Base-by-base conservation (phyloP, 2,113 vertebrate species). In the Channa argus region DNA sequence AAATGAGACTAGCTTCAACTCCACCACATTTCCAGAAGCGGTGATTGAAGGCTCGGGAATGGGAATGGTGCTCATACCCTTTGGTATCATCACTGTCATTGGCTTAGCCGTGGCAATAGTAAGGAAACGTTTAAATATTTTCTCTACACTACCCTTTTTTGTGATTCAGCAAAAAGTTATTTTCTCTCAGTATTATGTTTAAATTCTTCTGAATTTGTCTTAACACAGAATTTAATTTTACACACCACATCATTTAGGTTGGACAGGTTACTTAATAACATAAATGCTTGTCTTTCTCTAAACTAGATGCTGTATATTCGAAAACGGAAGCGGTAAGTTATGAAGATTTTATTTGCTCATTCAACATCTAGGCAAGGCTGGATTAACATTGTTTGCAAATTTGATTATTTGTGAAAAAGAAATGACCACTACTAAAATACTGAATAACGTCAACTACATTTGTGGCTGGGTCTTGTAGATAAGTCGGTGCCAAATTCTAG, bases 231-330 rank as follows among this genome's bases (percentile, higher is more conserved):
- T 24, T 24, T 24, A 24, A 24, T 24, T 24, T 24, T 24, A 24
- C 24, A 24, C 24, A 24, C 24, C 24, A 24, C 24, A 24, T 39
- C 5, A 14, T 43, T 45, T 52, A 8, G 1, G 36, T 60, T 15
- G 5, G 33, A 43, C 0, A 36, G 13, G 6, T 69, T 34, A 3
- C 1, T 38, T 43, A 24, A 24, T 24, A 24, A 24, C 24, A 24
- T 24, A 24, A 24, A 24, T 63, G 10, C 76, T 66, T 62, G 12
- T 37, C 6, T 33, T 37, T 91, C 88, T 93, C 47, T 89, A 55
- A 77, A 87, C 38, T 83, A 99, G 98, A 96, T 98, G 92, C 93
- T 99, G 76, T 99, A 99, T 77, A 96, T 99, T 92, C 96, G 98
- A 89, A 99, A 98, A 93, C 94, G 94, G 81, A 99, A 97, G 91